These are phyloP conservation scores for Alsophila aescularia DNA, from an alignment of 2,888 invertebrate genomes.

Conservation along the genomic window DNA sequence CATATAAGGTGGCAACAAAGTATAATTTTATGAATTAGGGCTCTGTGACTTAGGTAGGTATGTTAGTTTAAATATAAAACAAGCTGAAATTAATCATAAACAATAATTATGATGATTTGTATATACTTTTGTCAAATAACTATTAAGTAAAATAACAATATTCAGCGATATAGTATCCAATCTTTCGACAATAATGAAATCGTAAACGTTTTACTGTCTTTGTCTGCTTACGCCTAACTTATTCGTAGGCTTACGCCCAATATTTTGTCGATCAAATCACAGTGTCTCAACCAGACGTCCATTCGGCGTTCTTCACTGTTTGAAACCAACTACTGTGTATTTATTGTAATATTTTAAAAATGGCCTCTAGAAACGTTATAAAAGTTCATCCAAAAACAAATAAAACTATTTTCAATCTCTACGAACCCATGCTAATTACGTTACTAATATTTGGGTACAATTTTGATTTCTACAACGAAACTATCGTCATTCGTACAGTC, in stretches of 20 bases:
- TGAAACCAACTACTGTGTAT: constrained; percentile 11
- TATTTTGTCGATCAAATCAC: constrained; percentile 56
- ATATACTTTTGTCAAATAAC: no score
- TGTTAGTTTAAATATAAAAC: no score
- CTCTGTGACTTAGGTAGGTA: no score
- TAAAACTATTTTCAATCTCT: constrained; percentile 44
- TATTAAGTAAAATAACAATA: no score
- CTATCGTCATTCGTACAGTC: constrained; percentile 36
- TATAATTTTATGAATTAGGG: no score
- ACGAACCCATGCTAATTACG: constrained; percentile 52
- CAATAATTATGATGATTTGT: no score
- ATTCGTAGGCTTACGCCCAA: constrained; percentile 39
- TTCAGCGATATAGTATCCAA: no score
- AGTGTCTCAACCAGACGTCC: constrained; percentile 35
- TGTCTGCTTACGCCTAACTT: constrained; percentile 30
- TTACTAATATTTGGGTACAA: constrained; percentile 66
- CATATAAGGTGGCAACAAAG: no score
- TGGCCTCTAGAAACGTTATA: constrained; percentile 37
- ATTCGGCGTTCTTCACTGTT: no score
- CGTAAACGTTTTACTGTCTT: constrained; percentile 30
- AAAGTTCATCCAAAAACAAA: constrained; percentile 31
- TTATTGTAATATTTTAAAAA: constrained; percentile 30
- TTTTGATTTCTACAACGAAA: constrained; percentile 55
- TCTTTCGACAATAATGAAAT: constrained; percentile 17
- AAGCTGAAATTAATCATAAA: no score